Evolutionary conservation across 2,797 vertebrate genomes (phyloP), one percentile per base, ranked within the genome.

Genomic region (Sitta carolinensis): DNA sequence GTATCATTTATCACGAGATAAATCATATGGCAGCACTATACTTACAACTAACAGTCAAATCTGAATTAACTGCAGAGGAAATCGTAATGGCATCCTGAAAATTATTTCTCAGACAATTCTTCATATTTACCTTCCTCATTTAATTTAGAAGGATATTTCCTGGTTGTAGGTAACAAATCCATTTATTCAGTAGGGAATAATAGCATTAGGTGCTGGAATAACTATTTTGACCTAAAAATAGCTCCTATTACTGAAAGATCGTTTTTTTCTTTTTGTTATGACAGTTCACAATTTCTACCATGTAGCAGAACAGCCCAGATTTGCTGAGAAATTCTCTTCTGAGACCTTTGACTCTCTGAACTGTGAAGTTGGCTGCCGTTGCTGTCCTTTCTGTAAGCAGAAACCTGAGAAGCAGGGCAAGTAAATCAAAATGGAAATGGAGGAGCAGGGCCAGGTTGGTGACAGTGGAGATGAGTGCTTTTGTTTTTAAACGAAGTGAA

Each of bases 241-340:
- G 19, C 38, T 85, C 5, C 3, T 20, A 29, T 64, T 84, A 72
- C 51, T 75, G 29, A 51, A 68, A 69, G 26, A 72, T 34, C 16
- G 32, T 48, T 74, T 66, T 23, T 79, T n/a, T n/a, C n/a, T n/a
- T 76, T 69, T 84, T 91, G 50, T 51, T 72, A 7, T 72, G 83
- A 69, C 57, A 47, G 63, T 43, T 79, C 22, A 62, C 32, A 78
- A 61, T 72, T 87, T 86, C 36, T 34, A 1, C n/a, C 55, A 52
- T 7, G 20, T 47, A 63, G 76, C 67, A 76, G n/a, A 91, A 58
- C 26, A 85, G 70, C 40, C 29, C 21, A 51, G 63, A 78, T 89
- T 76, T 92, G 55, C 73, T 78, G 69, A 68, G 73, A 92, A 93
- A 66, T 62, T 92, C n/a, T 85, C 23, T 75, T 87, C 51, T 45